These are phyloP conservation scores for Phaedon cochleariae DNA, from an alignment of 2,888 invertebrate genomes.

Conservation along the genomic window DNA sequence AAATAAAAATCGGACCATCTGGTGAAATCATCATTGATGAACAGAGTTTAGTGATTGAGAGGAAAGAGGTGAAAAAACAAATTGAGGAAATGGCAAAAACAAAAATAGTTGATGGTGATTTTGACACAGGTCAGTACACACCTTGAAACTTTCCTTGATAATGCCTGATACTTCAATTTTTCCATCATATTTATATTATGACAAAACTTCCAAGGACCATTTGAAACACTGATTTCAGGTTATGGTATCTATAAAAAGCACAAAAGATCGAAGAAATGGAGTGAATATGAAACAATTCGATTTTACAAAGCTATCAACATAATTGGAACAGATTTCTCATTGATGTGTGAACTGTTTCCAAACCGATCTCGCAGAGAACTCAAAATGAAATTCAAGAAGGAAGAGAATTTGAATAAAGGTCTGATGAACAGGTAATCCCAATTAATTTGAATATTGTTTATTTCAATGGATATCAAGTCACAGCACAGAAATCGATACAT, in stretches of 20 bases:
- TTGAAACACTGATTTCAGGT: conserved; percentile 32
- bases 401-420: conserved; percentile 79
- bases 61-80: conserved; percentile 70
- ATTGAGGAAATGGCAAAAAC: conserved; percentile 72
- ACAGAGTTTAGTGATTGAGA: conserved; percentile 82
- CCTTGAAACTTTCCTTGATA: not conserved
- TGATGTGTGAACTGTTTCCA: conserved; percentile 85
- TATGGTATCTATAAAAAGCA: conserved; percentile 74
- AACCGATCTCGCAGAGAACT: conserved; percentile 81
- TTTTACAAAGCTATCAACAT: conserved; percentile 91
- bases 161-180: too few relatives aligned
- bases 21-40: conserved; percentile 88
- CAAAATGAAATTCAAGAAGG: conserved; percentile 92
- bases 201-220: too few relatives aligned
- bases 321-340: conserved; percentile 91
- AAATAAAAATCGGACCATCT: conserved; percentile 85
- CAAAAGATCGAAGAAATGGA: conserved; percentile 78
- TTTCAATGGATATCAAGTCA: too few relatives aligned
- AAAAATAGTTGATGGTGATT: conserved; percentile 71
- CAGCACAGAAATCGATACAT: too few relatives aligned
- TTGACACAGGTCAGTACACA: conserved; percentile 53
- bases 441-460: too few relatives aligned
- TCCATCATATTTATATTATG: too few relatives aligned
- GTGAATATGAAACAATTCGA: conserved; percentile 80
- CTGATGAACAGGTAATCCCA: conserved; percentile 54